Base-by-base conservation (phyloP, 2,113 vertebrate genomes). In the Strigops habroptila region DNA sequence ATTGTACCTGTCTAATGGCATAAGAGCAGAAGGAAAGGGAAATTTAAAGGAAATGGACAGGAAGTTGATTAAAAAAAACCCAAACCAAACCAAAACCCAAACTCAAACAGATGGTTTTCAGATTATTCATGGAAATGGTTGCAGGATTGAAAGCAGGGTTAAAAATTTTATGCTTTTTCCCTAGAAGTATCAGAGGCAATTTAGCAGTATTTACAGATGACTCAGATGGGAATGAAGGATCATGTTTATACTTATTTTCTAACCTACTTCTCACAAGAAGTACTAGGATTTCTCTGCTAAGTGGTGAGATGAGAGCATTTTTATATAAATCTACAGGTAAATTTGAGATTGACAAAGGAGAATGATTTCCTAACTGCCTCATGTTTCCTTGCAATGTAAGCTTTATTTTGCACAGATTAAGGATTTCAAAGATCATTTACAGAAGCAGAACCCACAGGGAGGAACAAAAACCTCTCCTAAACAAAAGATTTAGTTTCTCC, bases 241-340 rank as follows among this genome's bases (percentile, higher is more conserved):
- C 88, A 86, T 79, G 82, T 94, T 88, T 51, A 48, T 90, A 83
- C 39, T 93, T 95, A 86, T 88, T 94, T 96, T 86, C 68, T 90
- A 93, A 86, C 18, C 23, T 33, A 57, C 14, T 92, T 95, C 81
- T 82, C 33, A 83, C 18, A 63, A 39, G 14, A 24, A 93, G 18
- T 93, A 80, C 35, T 88, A 91, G 64, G 28, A 88, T 86, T 83
- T 95, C 76, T 48, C 41, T 10, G 3, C 35, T 83, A 93, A 83
- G 39, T 55, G 14, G 55, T 75, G 18, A 81, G 71, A 59, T 67
- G 48, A 85, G 35, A 46, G 39, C 83, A 86, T 75, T 83, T 74
- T 83, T 71, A 75, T 44, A 88, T 60, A 86, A 83, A 91, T 57
- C 53, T 86, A 69, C 10, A 86, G 51, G 68, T 93, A 91, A 91